A percentile compares a stretch with the other conserved stretches of the same genome.
Evolutionary conservation across 2,113 vertebrate species (phyloP).

Genomic region (Siniperca knerii): DNA sequence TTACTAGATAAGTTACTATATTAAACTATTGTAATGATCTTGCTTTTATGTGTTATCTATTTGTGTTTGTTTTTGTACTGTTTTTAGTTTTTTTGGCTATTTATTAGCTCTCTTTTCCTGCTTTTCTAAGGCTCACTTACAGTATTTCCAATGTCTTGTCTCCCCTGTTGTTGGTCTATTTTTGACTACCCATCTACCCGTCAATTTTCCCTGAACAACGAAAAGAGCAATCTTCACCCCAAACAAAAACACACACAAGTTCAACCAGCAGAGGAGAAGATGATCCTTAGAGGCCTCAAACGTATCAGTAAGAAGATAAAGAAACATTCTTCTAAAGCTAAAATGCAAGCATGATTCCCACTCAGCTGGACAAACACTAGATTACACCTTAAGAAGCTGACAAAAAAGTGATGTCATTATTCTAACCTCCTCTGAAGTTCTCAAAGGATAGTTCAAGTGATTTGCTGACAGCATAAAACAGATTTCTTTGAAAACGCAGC

Average conservation of each 20-base stretch:
- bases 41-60: neutral
- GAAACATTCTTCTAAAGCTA: neutral
- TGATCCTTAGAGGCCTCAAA: neutral
- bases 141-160: too few relatives aligned
- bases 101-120: neutral
- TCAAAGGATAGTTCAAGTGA: conserved; percentile 19
- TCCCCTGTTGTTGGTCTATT: neutral
- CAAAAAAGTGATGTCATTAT: conserved; percentile 34
- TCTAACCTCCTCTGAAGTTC: conserved; percentile 31
- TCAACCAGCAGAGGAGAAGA: neutral
- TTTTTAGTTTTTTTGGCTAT: neutral
- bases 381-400: conserved; percentile 14
- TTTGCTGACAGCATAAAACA: conserved; percentile 62
- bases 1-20: neutral
- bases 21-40: neutral
- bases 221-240: neutral
- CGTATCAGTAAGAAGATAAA: neutral
- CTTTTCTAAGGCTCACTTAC: neutral
- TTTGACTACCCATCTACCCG: neutral
- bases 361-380: conserved; percentile 15
- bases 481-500: conserved; percentile 60
- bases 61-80: neutral
- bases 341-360: conserved; percentile 3
- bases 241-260: neutral
- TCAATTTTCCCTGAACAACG: neutral